Base-by-base conservation (phyloP, 1,140 invertebrate genomes). In the Diachasma alloeum region DNA sequence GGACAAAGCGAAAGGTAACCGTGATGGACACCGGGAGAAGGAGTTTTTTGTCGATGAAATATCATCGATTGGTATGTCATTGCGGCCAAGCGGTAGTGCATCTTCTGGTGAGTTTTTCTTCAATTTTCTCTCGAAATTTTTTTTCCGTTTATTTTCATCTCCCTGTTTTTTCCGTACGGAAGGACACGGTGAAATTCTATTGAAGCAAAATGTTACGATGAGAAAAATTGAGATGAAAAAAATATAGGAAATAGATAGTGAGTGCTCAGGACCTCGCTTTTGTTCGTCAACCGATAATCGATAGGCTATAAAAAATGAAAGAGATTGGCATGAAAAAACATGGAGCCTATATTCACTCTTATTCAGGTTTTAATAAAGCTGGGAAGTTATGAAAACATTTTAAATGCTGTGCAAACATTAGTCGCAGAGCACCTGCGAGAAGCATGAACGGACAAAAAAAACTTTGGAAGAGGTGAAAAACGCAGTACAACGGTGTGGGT, bases 21-120 rank as follows among this genome's bases (percentile, higher is more conserved):
- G 86, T 70, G 82, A 89, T 86, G 87, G 83, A 83, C 82, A 83
- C 75, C 83, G 85, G 77, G 84, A 87, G 37, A 89, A 86, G 77
- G 86, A 89, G 81, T 84, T 84, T 81, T 87, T 87, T 82, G 92
- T 91, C 82, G 91, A 92, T 73, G 93, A 94, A 89, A 94, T 93
- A 87, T 93, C 91, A 83, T 93, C 93, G 80, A 94, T 94, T 82
- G 93, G 93, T 83, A 94, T 94, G 93, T 91, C 91, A 67, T 91
- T 94, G 81, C 91, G 91, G 79, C 91, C 92, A 75, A 93, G 93
- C 78, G 90, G 92, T 82, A 94, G 93, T 89, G 91, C 92, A 76
- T 92, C 93, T 81, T 93, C 93, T 76, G 93, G 93, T 90, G 88
- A 92, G 90, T 87, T 79, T 22, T 74, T 15, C 44, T 46, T 42